Evolutionary conservation across 2,113 vertebrate species (phyloP).

Genomic region (Alosa alosa): DNA sequence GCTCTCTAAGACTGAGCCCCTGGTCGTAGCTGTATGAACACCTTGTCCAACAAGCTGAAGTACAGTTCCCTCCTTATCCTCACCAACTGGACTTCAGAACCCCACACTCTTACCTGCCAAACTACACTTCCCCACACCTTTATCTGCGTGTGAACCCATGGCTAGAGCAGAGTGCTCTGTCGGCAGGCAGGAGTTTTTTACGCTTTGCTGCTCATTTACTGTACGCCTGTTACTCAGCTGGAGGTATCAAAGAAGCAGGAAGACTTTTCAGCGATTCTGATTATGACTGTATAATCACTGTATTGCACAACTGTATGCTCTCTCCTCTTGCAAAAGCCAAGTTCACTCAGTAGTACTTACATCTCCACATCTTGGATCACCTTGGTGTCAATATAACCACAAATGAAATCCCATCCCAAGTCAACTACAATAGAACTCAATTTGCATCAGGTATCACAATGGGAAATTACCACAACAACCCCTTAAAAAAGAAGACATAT

Average conservation of each 20-base stretch:
- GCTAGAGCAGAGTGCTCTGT: background rate
- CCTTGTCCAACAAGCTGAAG: background rate
- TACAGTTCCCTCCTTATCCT: background rate
- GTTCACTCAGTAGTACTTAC: background rate
- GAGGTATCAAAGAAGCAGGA: background rate
- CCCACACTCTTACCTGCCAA: background rate
- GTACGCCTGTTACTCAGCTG: background rate
- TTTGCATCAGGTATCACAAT: background rate
- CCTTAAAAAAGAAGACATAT: slow-evolving; percentile 12
- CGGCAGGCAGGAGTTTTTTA: background rate
- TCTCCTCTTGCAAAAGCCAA: background rate
- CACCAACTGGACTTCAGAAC: too few species aligned
- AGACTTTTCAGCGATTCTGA: background rate
- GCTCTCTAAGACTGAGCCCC: too few species aligned
- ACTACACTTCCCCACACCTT: background rate
- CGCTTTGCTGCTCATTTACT: background rate
- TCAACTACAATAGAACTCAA: background rate
- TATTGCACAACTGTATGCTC: background rate
- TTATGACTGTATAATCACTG: background rate
- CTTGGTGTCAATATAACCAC: background rate
- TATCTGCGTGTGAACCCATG: background rate
- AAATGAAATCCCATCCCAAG: background rate
- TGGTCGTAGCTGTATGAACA: background rate
- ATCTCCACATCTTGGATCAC: background rate
- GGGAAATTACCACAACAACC: background rate